Evolutionary conservation across 2,113 vertebrate species (phyloP), one percentile per base, ranked within the genome.

Genomic region (Carassius auratus): DNA sequence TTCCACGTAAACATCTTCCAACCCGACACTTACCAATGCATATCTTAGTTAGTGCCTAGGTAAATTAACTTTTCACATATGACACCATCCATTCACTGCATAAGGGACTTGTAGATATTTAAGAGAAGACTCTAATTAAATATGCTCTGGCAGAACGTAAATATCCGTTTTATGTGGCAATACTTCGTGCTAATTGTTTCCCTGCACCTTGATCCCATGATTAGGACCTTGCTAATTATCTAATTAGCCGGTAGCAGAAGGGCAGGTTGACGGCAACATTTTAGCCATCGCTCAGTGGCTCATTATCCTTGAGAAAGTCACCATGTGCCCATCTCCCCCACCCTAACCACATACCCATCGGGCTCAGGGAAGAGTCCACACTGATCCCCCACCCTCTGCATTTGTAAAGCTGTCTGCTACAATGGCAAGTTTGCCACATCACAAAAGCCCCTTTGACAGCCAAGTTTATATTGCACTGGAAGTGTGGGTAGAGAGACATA

Each of bases 231-330:
- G 96, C 97, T 98, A 97, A 99, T 99, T 97, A 97, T 97, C 96
- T 99, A 98, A 99, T 99, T 97, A 98, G 94, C 95, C 96, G 95
- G 96, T 96, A 97, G 97, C 97, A 97, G 97, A 97, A 98, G 97
- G 97, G 96, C 97, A 98, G 98, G 96, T 97, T 97, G 96, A 97
- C 96, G 96, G 97, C 95, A 96, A 97, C 96, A 97, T 97, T 97
- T 97, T 96, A 95, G 95, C 96, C 97, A 98, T 97, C 97, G 97
- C 97, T 98, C 97, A 98, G 96, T 96, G 95, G 94, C 96, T 97
- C 96, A 97, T 98, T 98, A 98, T 97, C 97, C 96, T 97, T 97
- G 96, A 97, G 96, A 98, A 99, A 98, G 97, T 97, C 97, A 97
- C 95, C 91, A 95, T 94, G 95, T 95, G 94, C 93, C 94, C 94